Evolutionary conservation across 1,140 invertebrate genomes (phyloP).

Genomic region (Gonatopus flavifemur): DNA sequence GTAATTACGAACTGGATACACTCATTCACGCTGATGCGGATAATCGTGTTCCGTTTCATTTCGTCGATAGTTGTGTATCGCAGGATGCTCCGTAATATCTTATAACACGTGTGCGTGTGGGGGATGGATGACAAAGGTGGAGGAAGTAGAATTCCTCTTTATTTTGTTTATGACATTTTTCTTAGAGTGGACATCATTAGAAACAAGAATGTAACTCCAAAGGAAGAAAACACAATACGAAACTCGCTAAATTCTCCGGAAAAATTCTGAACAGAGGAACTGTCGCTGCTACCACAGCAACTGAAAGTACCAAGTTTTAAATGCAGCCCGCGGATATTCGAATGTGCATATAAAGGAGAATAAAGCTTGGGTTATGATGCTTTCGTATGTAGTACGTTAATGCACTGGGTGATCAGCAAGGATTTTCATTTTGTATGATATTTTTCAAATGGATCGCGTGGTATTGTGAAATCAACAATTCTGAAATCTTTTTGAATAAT

Average conservation of each 20-base stretch:
- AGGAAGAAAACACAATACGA: slow-evolving; percentile 14
- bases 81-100: no score
- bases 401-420: slow-evolving; percentile 21
- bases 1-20: slow-evolving; percentile 29
- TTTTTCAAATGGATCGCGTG: no score
- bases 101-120: no score
- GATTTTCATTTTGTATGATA: slow-evolving; percentile 9
- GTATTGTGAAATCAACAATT: no score
- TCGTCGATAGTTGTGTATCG: no score
- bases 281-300: slow-evolving; percentile 6
- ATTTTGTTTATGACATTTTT: slow-evolving; percentile 24
- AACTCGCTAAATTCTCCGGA: slow-evolving; percentile 20
- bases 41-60: no score
- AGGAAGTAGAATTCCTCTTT: slow-evolving; percentile 5
- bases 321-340: slow-evolving; percentile 38
- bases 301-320: slow-evolving; percentile 35
- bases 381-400: slow-evolving; percentile 25
- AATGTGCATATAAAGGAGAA: slow-evolving; percentile 40
- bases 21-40: slow-evolving; percentile 14
- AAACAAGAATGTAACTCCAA: slow-evolving; percentile 11
- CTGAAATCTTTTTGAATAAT: no score
- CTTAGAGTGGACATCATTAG: slow-evolving; percentile 16
- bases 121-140: no score
- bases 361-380: slow-evolving; percentile 28
- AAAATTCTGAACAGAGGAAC: slow-evolving; percentile 20